These are phyloP conservation scores for Caloenas nicobarica DNA, from an alignment of 2,113 vertebrate genomes.

Conservation along the genomic window DNA sequence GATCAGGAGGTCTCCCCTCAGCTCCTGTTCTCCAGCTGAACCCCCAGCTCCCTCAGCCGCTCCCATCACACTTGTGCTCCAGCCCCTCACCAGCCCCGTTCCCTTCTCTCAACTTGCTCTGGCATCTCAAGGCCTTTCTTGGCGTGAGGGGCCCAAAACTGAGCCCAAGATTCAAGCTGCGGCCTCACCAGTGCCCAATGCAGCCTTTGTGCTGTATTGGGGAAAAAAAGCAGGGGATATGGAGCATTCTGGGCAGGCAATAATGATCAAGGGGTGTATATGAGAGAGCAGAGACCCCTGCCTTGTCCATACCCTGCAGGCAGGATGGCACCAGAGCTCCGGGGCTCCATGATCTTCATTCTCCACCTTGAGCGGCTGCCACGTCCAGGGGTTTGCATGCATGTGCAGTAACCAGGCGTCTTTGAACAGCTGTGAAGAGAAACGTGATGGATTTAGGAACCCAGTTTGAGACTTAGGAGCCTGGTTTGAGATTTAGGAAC, in stretches of 20 bases:
- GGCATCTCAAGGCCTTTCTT: too few species aligned
- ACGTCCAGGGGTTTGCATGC: constrained; percentile 83
- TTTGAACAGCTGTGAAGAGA: constrained; percentile 87
- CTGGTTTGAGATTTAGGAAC: background rate
- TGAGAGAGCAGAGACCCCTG: background rate
- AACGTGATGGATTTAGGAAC: background rate
- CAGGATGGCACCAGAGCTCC: constrained; percentile 96
- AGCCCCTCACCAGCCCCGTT: too few species aligned
- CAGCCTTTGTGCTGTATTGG: fast-evolving
- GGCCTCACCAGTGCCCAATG: too few species aligned
- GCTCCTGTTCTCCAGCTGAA: too few species aligned
- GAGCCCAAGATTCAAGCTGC: too few species aligned
- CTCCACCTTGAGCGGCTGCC: constrained; percentile 96
- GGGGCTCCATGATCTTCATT: constrained; percentile 96
- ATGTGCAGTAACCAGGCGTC: constrained; percentile 97
- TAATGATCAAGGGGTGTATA: fast-evolving
- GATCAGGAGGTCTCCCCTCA: too few species aligned
- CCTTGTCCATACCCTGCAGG: constrained; percentile 80
- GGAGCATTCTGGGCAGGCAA: background rate
- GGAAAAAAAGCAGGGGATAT: fast-evolving
- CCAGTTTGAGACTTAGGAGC: background rate
- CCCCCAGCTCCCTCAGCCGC: too few species aligned
- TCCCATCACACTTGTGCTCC: too few species aligned
- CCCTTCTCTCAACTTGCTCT: too few species aligned
- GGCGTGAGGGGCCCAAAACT: too few species aligned